Evolutionary conservation across 2,113 vertebrate genomes (phyloP), one percentile per base, ranked within the genome.

Genomic region (Furnarius figulus): DNA sequence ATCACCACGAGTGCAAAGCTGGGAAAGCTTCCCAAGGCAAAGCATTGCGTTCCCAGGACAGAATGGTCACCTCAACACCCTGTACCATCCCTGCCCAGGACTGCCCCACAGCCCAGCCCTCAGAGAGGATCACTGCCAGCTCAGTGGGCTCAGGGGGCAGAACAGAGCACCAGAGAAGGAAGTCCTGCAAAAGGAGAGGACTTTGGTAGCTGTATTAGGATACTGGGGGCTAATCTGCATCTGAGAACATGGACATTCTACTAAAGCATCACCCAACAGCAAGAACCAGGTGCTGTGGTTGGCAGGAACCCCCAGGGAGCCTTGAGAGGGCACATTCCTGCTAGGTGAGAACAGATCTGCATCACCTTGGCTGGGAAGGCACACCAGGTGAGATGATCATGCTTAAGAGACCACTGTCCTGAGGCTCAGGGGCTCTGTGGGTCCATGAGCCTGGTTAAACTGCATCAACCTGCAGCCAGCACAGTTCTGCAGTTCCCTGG

Each of bases 21-120:
- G 88, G 44, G 59, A 93, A 52, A 86, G 73, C 66, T 89, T 55
- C 87, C 91, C 33, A 2, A 53, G 87, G 74, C 75, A 70, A 77
- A 86, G 39, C 37, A 8, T 35, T 86, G 12, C 16, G 22, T 65
- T 53, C 47, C 47, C 42, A 3, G 23, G 8, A 67, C 6, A 42
- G 50, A 87, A 72, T 0, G 10, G 63, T 10, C 76, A 82, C 10
- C 18, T 33, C 61, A 17, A 70, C 84, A 40, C 3, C 56, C 68
- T 46, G 72, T 68, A 58, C 75, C 52, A 42, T 0, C 35, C 30
- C 61, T 21, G 63, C 1, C 80, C 68, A 86, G 59, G 33, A 13
- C 59, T 40, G 58, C 44, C 47, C 84, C 58, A 11, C 4, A 21
- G 5, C 8, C 4, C 85, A 84, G 56, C 56, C 78, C 50, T 68